These are phyloP conservation scores for Matsumyia berberina DNA, from an alignment of 2,888 invertebrate species.

Conservation along the genomic window DNA sequence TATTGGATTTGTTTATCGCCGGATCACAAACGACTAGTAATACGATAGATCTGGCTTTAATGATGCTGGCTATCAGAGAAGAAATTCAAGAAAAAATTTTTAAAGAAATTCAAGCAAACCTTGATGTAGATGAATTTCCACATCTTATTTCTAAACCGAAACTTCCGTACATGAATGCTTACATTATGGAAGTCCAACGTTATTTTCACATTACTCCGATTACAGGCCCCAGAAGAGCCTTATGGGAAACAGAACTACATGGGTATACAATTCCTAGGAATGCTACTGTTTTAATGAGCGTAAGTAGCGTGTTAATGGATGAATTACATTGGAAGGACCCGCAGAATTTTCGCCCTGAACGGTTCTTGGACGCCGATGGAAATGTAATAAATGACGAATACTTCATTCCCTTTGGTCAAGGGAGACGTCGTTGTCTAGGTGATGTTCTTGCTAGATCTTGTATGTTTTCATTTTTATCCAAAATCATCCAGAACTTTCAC, in stretches of 20 bases:
- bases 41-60: conserved; percentile 87
- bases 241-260: conserved; percentile 85
- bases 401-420: conserved; percentile 85
- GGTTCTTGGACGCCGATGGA: conserved; percentile 85
- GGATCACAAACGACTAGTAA: conserved; percentile 88
- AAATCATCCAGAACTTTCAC: conserved; percentile 86
- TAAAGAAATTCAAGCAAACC: conserved; percentile 85
- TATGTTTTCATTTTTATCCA: conserved; percentile 87
- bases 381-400: conserved; percentile 81
- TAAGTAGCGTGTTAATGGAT: conserved; percentile 86
- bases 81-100: conserved; percentile 87
- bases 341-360: conserved; percentile 87
- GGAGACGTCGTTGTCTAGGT: conserved; percentile 88
- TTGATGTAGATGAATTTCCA: conserved; percentile 78
- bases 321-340: conserved; percentile 87
- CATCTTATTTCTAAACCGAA: conserved; percentile 83
- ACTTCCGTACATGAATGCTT: conserved; percentile 86
- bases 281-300: conserved; percentile 85
- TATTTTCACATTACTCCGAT: conserved; percentile 86
- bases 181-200: conserved; percentile 86
- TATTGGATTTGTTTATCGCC: conserved; percentile 89
- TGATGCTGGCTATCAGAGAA: conserved; percentile 86
- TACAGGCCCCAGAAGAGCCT: conserved; percentile 86
- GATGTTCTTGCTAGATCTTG: conserved; percentile 87
- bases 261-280: conserved; percentile 86